Evolutionary conservation across 2,888 invertebrate species (phyloP).

Genomic region (Spilosoma lubricipeda): DNA sequence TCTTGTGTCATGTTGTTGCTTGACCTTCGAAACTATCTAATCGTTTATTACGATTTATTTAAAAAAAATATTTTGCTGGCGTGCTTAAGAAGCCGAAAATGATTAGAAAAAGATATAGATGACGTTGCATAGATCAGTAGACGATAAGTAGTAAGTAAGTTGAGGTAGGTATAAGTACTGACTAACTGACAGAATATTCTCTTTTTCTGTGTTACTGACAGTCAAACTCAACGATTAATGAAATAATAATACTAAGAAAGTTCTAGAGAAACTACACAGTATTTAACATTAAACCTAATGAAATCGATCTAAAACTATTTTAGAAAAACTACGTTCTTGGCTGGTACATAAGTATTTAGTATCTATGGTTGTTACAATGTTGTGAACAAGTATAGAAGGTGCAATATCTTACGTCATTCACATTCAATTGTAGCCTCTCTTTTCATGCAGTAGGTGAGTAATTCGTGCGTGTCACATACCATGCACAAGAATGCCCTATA

Average conservation of each 20-base stretch:
- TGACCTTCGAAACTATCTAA: too few species aligned
- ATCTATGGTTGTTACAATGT: not conserved
- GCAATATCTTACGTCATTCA: not conserved
- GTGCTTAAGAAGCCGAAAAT: too few species aligned
- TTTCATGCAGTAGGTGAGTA: not conserved
- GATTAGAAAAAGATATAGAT: too few species aligned
- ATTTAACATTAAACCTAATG: not conserved
- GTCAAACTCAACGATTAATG: not conserved
- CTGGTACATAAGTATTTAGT: not conserved
- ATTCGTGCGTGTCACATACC: not conserved
- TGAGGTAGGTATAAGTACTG: too few species aligned
- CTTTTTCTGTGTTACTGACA: not conserved
- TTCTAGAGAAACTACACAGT: not conserved
- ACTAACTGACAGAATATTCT: too few species aligned
- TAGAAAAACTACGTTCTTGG: not conserved
- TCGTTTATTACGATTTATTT: too few species aligned
- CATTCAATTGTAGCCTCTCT: not conserved
- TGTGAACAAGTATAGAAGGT: not conserved
- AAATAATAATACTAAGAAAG: not conserved
- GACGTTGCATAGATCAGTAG: too few species aligned
- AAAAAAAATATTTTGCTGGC: too few species aligned
- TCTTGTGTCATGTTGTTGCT: too few species aligned
- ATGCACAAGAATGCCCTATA: not conserved
- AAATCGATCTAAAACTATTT: not conserved
- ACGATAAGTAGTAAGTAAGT: too few species aligned